Base-by-base conservation (phyloP, 2,797 vertebrate species). In the Spinus olivaceus region DNA sequence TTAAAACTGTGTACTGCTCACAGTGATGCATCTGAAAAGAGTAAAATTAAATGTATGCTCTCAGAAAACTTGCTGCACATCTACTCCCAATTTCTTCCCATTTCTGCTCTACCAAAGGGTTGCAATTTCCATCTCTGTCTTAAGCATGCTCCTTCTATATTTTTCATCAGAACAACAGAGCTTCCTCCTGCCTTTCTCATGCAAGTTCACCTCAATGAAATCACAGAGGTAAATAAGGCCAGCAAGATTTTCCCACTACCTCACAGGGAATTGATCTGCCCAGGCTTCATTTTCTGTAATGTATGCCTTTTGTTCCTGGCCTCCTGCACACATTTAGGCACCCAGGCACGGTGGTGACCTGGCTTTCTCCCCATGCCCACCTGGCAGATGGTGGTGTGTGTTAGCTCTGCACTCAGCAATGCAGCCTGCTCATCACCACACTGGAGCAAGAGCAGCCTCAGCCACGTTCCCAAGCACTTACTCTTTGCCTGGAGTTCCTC, bases 401-500 rank as follows among this genome's bases (percentile, higher is more conserved):
- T 83, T 57, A 94, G 76, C 53, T 81, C 61, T 76, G 73, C 88
- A 61, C 86, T 41, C 49, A 89, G 89, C 63, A 86, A n/a, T 66
- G 86, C 95, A 91, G 90, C 79, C 65, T 94, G 57, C 60, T 64
- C 50, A 3, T 44, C 86, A 57, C 76, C 84, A 69, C n/a, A 67
- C 35, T 49, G 71, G 71, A 94, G 89, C 73, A 94, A 65, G 32
- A 96, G 41, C 77, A 90, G 33, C 66, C 46, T 74, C 73, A 4
- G 83, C 94, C 90, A 51, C 10, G 2, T 92, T 96, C 81, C 78
- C 78, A 74, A 87, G 64, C 86, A 71, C 21, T 95, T 79, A 83
- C 27, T 95, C 92, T 95, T 94, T 90, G 81, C 96, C 96, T 93
- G 69, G 81, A 84, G 78, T 59, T 92, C 71, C 77, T 96, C 83